phyloP scores from a whole-genome alignment of 2,888 invertebrate genomes.

The Fragum sueziense region DNA sequence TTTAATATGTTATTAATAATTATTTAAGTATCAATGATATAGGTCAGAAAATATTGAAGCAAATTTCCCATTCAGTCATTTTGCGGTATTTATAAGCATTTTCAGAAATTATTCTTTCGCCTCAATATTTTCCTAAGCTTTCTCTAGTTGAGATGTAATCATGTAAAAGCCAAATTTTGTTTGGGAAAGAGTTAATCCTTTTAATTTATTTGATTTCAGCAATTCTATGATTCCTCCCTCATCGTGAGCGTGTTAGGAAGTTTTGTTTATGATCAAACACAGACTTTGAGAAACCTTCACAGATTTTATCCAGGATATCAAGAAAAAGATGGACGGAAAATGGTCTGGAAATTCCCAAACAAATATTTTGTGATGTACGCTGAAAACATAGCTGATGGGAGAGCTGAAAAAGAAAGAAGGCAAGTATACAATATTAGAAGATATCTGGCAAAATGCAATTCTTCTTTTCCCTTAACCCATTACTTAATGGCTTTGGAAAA shows the following conservation, averaged over 20 bases:
- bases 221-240: slow-evolving; percentile 96
- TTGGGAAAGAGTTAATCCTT: too few relatives aligned
- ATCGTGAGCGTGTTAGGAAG: slow-evolving; percentile 95
- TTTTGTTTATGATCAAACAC: slow-evolving; percentile 84
- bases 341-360: slow-evolving; percentile 77
- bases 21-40: too few relatives aligned
- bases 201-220: slow-evolving; percentile 84
- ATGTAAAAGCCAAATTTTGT: slow-evolving; percentile 27
- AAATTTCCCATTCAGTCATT: too few relatives aligned
- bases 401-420: slow-evolving; percentile 68
- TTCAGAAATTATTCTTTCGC: too few relatives aligned
- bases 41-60: too few relatives aligned
- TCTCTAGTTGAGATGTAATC: slow-evolving; percentile 70
- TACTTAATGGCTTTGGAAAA: too few relatives aligned
- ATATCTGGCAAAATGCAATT: too few relatives aligned
- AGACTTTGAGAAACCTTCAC: slow-evolving; percentile 86
- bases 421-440: too few relatives aligned
- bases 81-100: too few relatives aligned
- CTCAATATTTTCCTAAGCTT: too few relatives aligned
- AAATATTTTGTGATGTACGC: slow-evolving; percentile 81
- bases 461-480: too few relatives aligned
- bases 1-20: not conserved
- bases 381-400: slow-evolving; percentile 51
- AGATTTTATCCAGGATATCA: slow-evolving; percentile 76
- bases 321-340: slow-evolving; percentile 73